Percentiles rank a stretch among this genome's conserved stretches.
These are phyloP conservation scores for Apamea anceps DNA, from an alignment of 2,888 invertebrate species.

Conservation along the genomic window DNA sequence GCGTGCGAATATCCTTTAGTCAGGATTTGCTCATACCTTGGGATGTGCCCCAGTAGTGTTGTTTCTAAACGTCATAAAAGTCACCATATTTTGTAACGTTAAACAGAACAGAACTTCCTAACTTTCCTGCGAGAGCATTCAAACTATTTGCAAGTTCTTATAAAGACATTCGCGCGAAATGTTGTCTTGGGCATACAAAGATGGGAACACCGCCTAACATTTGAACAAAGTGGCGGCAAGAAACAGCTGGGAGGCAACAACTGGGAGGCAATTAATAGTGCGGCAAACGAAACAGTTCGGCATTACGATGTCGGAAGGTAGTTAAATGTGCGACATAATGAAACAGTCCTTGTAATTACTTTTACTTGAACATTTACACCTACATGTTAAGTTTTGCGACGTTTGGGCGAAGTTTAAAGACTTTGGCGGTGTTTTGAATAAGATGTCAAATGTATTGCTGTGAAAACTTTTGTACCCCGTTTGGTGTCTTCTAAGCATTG, in stretches of 20 bases:
- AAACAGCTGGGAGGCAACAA: slow-evolving; percentile 23
- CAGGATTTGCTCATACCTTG: background rate
- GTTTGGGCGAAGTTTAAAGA: slow-evolving; percentile 14
- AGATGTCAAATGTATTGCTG: slow-evolving; percentile 17
- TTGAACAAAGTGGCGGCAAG: slow-evolving; percentile 37
- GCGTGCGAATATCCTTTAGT: background rate
- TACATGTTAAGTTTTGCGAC: slow-evolving; percentile 31
- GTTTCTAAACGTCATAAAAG: background rate
- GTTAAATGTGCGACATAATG: slow-evolving; percentile 55
- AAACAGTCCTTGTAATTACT: slow-evolving; percentile 50
- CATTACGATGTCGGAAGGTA: slow-evolving; percentile 47
- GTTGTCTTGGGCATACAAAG: slow-evolving; percentile 13
- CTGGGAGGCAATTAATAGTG: slow-evolving; percentile 60
- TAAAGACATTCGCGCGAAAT: slow-evolving; percentile 7
- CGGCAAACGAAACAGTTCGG: slow-evolving; percentile 56
- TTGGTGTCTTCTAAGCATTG: too few species aligned
- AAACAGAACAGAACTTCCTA: background rate
- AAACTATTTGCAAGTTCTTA: background rate
- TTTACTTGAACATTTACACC: slow-evolving; percentile 52
- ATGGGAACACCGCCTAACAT: slow-evolving; percentile 21
- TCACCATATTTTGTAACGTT: background rate
- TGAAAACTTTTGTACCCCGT: background rate
- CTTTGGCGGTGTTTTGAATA: slow-evolving; percentile 28
- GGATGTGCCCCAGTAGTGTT: background rate
- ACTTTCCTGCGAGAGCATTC: background rate